Percentiles rank a stretch among this genome's conserved stretches.
These are phyloP conservation scores for Drosophila aldrichi DNA, from an alignment of 2,888 invertebrate species.

Conservation along the genomic window DNA sequence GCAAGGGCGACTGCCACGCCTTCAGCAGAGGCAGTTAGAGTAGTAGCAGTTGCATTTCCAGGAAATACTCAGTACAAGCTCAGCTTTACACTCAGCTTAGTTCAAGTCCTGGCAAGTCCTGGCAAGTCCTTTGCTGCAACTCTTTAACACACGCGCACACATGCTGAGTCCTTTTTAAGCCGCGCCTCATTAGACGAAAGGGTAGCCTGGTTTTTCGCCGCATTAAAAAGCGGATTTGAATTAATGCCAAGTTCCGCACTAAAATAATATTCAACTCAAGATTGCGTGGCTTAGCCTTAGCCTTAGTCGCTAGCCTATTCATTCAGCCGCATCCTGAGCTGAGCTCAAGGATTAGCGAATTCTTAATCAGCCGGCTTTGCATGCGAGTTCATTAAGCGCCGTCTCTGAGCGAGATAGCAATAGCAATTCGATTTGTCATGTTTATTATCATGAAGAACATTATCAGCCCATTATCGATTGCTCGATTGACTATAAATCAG, in stretches of 20 bases:
- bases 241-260: slow-evolving; percentile 31
- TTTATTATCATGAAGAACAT: slow-evolving; percentile 48
- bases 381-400: slow-evolving; percentile 46
- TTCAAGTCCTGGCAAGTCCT: slow-evolving; percentile 40
- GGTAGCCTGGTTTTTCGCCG: slow-evolving; percentile 52
- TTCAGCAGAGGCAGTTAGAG: slow-evolving; percentile 1
- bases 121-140: slow-evolving; percentile 49
- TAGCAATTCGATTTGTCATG: slow-evolving; percentile 52
- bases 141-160: slow-evolving; percentile 33
- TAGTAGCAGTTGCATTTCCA: slow-evolving; percentile 21
- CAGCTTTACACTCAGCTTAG: slow-evolving; percentile 29
- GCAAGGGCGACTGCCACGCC: slow-evolving; percentile 43
- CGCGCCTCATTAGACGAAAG: slow-evolving; percentile 56
- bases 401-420: slow-evolving; percentile 15
- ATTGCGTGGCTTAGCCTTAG: slow-evolving; percentile 46
- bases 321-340: slow-evolving; percentile 30
- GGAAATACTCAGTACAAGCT: slow-evolving; percentile 25
- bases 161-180: slow-evolving; percentile 32
- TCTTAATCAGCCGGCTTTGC: slow-evolving; percentile 34
- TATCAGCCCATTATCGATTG: slow-evolving; percentile 55
- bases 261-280: slow-evolving; percentile 32
- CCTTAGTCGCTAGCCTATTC: slow-evolving; percentile 22
- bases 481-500: slow-evolving; percentile 68
- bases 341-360: slow-evolving; percentile 39
- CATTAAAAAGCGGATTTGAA: slow-evolving; percentile 65